These are phyloP conservation scores for Lucifuga dentata DNA, from an alignment of 2,113 vertebrate species.

Conservation along the genomic window DNA sequence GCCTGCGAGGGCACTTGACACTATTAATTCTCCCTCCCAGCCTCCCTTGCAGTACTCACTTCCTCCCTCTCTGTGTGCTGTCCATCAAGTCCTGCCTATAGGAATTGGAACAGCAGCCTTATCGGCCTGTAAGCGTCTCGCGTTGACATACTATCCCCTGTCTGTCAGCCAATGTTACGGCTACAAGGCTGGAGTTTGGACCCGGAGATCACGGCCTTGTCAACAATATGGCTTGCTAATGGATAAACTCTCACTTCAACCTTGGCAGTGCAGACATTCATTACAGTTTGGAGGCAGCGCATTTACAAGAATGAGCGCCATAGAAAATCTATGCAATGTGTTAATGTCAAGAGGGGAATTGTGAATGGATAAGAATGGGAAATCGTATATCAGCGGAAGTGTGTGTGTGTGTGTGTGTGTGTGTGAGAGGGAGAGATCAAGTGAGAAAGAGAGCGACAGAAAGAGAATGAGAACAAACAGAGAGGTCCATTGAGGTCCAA, in stretches of 20 bases:
- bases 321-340: slow-evolving; percentile 37
- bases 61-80: slow-evolving; percentile 20
- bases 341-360: slow-evolving; percentile 24
- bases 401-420: slow-evolving; percentile 58
- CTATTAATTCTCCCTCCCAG: slow-evolving; percentile 9
- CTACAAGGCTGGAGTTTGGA: slow-evolving; percentile 68
- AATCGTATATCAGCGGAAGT: slow-evolving; percentile 53
- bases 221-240: slow-evolving; percentile 74
- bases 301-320: slow-evolving; percentile 27
- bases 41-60: neutral
- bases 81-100: slow-evolving; percentile 68
- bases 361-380: slow-evolving; percentile 50
- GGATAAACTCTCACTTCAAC: slow-evolving; percentile 68
- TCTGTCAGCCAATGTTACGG: slow-evolving; percentile 70
- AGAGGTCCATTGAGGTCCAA: slow-evolving; percentile 77
- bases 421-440: slow-evolving; percentile 50
- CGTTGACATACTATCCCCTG: slow-evolving; percentile 73
- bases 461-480: too few species aligned
- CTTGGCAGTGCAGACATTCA: slow-evolving; percentile 55
- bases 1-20: slow-evolving; percentile 38
- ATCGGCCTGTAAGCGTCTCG: slow-evolving; percentile 72
- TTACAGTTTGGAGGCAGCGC: slow-evolving; percentile 47
- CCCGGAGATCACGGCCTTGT: slow-evolving; percentile 66
- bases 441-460: slow-evolving; percentile 53
- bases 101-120: slow-evolving; percentile 66